A percentile compares a stretch with the other conserved stretches of the same genome.
Conservation (phyloP, 2,113 vertebrate species). For the Gavialis gangeticus region DNA sequence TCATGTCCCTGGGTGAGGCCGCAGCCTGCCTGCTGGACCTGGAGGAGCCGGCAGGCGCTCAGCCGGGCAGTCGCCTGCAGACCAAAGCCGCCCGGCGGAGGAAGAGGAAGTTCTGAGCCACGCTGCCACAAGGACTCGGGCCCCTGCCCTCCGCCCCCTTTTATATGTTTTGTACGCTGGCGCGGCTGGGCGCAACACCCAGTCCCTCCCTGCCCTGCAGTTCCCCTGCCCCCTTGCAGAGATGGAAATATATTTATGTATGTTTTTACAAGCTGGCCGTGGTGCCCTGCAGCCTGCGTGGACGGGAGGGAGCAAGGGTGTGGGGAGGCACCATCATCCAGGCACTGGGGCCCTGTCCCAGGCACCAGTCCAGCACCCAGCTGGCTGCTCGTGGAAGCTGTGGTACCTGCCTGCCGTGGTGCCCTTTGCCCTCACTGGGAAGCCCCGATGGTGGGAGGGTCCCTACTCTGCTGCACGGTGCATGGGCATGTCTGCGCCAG, state of each 20-base stretch:
- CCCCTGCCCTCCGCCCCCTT: neutral
- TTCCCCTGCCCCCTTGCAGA: slow-evolving; percentile 70
- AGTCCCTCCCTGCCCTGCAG: slow-evolving; percentile 64
- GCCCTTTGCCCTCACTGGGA: neutral
- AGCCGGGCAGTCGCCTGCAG: slow-evolving; percentile 51
- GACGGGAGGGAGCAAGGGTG: neutral
- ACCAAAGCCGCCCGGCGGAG: slow-evolving; percentile 74
- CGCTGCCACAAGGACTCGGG: neutral
- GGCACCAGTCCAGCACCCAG: neutral
- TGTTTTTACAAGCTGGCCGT: slow-evolving; percentile 82
- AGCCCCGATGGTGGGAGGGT: neutral
- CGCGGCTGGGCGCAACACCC: slow-evolving; percentile 54
- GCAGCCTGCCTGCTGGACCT: slow-evolving; percentile 83
- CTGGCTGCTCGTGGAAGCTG: neutral
- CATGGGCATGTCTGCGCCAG: too few species aligned
- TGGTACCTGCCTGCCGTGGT: neutral
- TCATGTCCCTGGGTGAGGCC: slow-evolving; percentile 84
- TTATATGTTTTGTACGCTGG: slow-evolving; percentile 76
- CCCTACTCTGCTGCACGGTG: too few species aligned
- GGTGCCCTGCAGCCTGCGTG: slow-evolving; percentile 14
- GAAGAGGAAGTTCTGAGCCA: slow-evolving; percentile 76
- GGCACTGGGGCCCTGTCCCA: neutral
- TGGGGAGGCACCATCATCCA: neutral
- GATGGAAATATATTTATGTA: slow-evolving; percentile 85
- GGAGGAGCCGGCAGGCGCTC: slow-evolving; percentile 63